phyloP scores from a whole-genome alignment of 1,140 invertebrate species.

The Liolophura sinensis region DNA sequence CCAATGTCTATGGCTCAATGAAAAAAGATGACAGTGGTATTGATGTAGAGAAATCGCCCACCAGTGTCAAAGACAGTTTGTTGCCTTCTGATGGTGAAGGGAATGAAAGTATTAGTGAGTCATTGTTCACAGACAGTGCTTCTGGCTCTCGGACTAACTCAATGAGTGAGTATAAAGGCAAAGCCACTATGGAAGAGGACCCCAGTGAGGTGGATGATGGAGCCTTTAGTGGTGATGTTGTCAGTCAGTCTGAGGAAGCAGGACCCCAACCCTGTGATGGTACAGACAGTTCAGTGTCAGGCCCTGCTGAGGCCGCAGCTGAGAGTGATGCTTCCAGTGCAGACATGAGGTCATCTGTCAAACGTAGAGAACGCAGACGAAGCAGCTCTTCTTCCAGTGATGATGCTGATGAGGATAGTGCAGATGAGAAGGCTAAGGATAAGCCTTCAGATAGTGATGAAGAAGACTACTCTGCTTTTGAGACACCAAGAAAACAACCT shows the following conservation, averaged over 20 bases:
- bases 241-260: no score
- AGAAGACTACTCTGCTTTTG: slow-evolving; percentile 47
- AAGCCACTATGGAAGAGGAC: slow-evolving; percentile 6
- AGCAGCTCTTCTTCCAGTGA: no score
- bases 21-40: slow-evolving; percentile 57
- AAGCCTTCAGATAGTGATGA: slow-evolving; percentile 14
- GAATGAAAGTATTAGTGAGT: slow-evolving; percentile 32
- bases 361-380: no score
- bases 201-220: no score
- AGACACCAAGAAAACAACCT: slow-evolving; percentile 64
- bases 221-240: no score
- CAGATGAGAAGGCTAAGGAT: background rate
- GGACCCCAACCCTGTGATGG: no score
- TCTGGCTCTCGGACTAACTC: slow-evolving; percentile 11
- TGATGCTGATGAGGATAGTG: no score
- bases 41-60: slow-evolving; percentile 46
- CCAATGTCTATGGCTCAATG: slow-evolving; percentile 16
- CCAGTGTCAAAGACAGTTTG: slow-evolving; percentile 27
- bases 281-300: no score
- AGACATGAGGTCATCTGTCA: no score
- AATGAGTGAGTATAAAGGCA: slow-evolving; percentile 12
- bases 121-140: slow-evolving; percentile 17
- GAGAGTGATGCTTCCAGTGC: no score
- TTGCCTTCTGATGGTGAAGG: slow-evolving; percentile 23
- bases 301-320: no score